Evolutionary conservation across 2,113 vertebrate species (phyloP), one percentile per base, ranked within the genome.

Genomic region (Daphoenositta chrysoptera): DNA sequence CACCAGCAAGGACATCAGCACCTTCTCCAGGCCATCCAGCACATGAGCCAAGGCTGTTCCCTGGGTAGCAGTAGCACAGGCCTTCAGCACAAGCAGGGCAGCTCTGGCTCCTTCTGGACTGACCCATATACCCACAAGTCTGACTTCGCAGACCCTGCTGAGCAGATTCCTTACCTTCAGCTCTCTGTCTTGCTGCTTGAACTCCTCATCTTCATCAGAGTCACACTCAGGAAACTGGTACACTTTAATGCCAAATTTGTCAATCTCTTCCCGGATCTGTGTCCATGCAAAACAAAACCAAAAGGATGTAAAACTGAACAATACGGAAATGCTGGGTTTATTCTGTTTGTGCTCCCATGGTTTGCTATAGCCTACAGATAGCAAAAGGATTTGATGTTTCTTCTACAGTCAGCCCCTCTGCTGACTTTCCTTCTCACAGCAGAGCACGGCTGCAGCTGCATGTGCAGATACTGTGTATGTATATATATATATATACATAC

Each of bases 181-280:
- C 83, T 99, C 99, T 96, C 99, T 98, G 83, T 99, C 99, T 47
- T 99, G 99, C 87, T 99, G 99, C 94, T 99, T 99, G 85, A 99
- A 99, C 77, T 99, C 99, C 66, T 99, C 99, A 31, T 99, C 99
- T 94, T 99, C 99, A 30, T 99, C 99, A 0, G 99, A 99, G 97
- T 99, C 99, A 70, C 99, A 99, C 94, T 99, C 99, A 1, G 99
- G 99, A 89, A 99, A 99, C 97, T 99, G 99, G 97, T 99, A 99
- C 37, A 99, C 99, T 50, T 99, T 99, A 96, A 99, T 99, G 68
- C 99, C 99, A 69, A 99, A 99, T 93, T 98, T 99, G 95, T 99
- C 99, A 1, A 99, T 99, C 97, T 99, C 99, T 75, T 99, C 99
- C 77, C 99, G 98, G 96, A 99, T 98, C 99, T 99, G 96, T 10